These are phyloP conservation scores for Paracentrotus lividus DNA, from an alignment of 53 echinoderm and acorn worm genomes.

Conservation along the genomic window DNA sequence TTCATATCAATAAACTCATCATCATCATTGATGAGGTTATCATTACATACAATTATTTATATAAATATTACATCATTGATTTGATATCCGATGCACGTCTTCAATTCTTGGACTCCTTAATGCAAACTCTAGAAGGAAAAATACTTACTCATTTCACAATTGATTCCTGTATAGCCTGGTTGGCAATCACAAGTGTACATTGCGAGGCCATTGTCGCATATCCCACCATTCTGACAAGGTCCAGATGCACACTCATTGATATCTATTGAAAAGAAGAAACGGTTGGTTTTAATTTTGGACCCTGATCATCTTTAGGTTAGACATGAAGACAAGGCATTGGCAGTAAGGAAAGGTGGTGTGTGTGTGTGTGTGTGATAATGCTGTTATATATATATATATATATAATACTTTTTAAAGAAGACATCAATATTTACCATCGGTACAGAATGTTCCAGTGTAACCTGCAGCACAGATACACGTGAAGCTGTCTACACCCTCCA, in stretches of 20 bases:
- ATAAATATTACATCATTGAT: no score
- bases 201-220: slow-evolving; percentile 44
- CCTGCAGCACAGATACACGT: slow-evolving; percentile 17
- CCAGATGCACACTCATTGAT: slow-evolving; percentile 73
- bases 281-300: no score
- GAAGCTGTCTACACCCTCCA: background rate
- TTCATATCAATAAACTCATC: no score
- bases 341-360: no score
- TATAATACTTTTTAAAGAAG: background rate
- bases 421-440: background rate
- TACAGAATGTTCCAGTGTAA: slow-evolving; percentile 56
- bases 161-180: slow-evolving; percentile 64
- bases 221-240: slow-evolving; percentile 77
- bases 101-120: no score
- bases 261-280: background rate
- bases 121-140: no score
- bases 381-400: background rate
- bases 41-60: no score
- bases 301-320: no score
- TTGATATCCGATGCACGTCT: no score
- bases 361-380: no score
- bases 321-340: no score
- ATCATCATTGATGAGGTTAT: no score
- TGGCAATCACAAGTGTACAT: slow-evolving; percentile 71
- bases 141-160: slow-evolving; percentile 82